These are phyloP conservation scores for Pelecanus crispus DNA, from an alignment of 2,113 vertebrate species.

Conservation along the genomic window DNA sequence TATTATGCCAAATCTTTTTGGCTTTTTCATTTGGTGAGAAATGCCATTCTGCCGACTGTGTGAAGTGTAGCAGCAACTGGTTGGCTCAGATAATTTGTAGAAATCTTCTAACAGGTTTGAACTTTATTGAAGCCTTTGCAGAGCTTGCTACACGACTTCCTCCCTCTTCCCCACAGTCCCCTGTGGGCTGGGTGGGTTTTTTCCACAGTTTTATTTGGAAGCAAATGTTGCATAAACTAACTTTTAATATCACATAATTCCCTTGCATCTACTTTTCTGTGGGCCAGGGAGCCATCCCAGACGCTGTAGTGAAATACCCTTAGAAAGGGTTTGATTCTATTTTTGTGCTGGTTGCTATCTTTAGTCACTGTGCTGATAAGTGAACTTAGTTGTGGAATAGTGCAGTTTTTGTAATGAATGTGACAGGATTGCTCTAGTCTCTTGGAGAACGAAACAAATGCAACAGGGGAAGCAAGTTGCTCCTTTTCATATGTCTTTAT, in stretches of 20 bases:
- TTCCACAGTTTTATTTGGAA: background rate
- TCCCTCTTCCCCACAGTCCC: background rate
- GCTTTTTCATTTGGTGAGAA: constrained; percentile 62
- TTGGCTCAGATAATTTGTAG: background rate
- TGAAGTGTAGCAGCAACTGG: background rate
- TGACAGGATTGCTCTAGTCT: background rate
- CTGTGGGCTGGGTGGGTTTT: background rate
- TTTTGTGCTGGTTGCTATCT: background rate
- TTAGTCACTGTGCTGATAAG: background rate
- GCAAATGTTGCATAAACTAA: background rate
- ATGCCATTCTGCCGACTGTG: constrained; percentile 12
- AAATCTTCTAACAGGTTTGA: background rate
- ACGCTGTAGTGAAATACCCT: background rate
- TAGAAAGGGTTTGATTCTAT: background rate
- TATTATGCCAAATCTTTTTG: constrained; percentile 11
- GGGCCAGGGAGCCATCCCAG: background rate
- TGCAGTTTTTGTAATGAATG: background rate
- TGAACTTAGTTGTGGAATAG: background rate
- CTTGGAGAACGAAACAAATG: background rate
- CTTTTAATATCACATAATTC: background rate
- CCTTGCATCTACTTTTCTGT: background rate
- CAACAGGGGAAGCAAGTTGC: background rate
- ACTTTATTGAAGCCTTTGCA: background rate
- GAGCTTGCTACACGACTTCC: background rate
- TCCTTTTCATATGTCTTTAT: background rate